Base-by-base conservation (phyloP, 2,888 invertebrate species). In the Meiosimyza platycephala region DNA sequence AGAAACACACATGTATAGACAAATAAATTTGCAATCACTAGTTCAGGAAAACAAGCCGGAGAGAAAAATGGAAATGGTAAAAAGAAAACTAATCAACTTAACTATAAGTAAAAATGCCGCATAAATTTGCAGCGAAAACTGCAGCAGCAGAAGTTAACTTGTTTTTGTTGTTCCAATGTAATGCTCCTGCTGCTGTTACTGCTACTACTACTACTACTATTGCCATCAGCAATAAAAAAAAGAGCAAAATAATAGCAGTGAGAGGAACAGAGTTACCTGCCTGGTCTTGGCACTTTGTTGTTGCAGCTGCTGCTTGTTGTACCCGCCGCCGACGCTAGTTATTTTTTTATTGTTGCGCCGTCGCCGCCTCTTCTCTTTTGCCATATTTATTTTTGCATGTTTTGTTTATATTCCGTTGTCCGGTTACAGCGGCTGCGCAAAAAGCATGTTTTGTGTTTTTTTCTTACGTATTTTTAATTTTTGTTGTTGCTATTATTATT, bases 341-440 rank as follows among this genome's bases (percentile, higher is more conserved):
- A 22, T 12, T 4, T 48, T 13, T 64, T 48, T 64, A 16, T 64
- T 18, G 18, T 57, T 57, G 18, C 16, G n/a, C 22, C 22, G 22
- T 22, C 22, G 22, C 22, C 22, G 18, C 7, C n/a, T 22, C 57
- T 57, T 6, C 28, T 57, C 6, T 13, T 22, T 28, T 57, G 28
- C 12, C 11, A 13, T 57, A 22, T 57, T 22, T 57, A 28, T 28
- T 57, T 57, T 57, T 28, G 22, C 22, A 28, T 28, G 22, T 48
- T 63, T 63, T 63, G 63, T 63, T 63, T 63, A 63, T 63, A 63
- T 63, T 63, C 13, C 48, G 47, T 48, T 63, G 16, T 63, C 47
- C 63, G 48, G 63, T 47, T 16, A n/a, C 16, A 47, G 63, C 63
- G 63, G 18, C 48, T 63, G 63, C 63, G 63, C 48, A 63, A 63